A percentile compares a stretch with the other conserved stretches of the same genome.
phyloP scores from a whole-genome alignment of 2,797 vertebrate species.

The Tenualosa thibaudeaui region DNA sequence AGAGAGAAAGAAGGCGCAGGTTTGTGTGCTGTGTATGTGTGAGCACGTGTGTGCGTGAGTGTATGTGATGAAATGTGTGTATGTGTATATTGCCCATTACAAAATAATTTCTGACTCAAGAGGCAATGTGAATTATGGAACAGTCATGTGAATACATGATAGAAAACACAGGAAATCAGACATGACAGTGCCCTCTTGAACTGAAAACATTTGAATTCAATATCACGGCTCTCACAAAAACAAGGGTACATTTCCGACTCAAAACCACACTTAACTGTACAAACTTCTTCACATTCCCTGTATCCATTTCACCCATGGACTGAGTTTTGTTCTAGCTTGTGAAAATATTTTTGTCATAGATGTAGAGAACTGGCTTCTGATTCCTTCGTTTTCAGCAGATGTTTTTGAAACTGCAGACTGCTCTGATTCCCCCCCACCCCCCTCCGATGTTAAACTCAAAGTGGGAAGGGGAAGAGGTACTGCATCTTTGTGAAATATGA shows the following conservation, averaged over 20 bases:
- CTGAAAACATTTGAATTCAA: conserved; percentile 54
- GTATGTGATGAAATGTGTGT: not conserved
- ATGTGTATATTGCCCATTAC: conserved; percentile 23
- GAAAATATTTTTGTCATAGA: conserved; percentile 53
- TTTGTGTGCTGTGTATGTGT: not conserved
- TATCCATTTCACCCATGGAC: conserved; percentile 45
- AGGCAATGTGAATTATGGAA: conserved; percentile 39
- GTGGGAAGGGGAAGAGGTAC: conserved; percentile 70
- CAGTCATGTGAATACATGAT: conserved; percentile 30
- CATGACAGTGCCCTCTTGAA: conserved; percentile 40
- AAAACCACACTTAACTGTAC: conserved; percentile 49
- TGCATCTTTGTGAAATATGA: conserved; percentile 79
- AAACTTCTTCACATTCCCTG: conserved; percentile 32
- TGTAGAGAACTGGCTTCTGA: conserved; percentile 62
- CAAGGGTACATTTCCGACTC: conserved; percentile 41
- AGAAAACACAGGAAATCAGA: conserved; percentile 32
- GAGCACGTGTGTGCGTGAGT: not conserved
- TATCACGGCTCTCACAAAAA: conserved; percentile 51
- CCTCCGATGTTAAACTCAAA: conserved; percentile 67
- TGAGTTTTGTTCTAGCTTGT: conserved; percentile 55
- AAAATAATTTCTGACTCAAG: conserved; percentile 34
- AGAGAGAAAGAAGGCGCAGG: not conserved
- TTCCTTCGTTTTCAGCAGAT: conserved; percentile 47
- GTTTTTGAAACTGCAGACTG: conserved; percentile 54
- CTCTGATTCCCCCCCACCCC: conserved; percentile 42